These are phyloP conservation scores for Neotragus pygmaeus DNA, from an alignment of 2,113 vertebrate genomes.

Conservation along the genomic window DNA sequence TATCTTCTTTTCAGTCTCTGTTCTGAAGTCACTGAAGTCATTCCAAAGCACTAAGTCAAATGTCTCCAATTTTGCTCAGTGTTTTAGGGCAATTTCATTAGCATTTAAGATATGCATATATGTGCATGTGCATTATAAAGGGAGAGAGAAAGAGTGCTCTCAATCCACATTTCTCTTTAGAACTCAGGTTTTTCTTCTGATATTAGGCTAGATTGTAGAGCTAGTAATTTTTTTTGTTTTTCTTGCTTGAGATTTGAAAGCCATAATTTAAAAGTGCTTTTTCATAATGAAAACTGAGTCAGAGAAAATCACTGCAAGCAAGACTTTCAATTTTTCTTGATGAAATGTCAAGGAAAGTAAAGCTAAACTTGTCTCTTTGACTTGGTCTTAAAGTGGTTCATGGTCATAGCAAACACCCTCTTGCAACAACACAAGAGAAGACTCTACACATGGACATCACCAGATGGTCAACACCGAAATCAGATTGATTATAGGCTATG, in stretches of 20 bases:
- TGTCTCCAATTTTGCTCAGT: not conserved
- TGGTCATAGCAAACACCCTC: too few relatives aligned
- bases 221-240: not conserved
- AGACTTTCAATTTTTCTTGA: not conserved
- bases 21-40: not conserved
- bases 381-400: not conserved
- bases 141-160: accelerated
- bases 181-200: not conserved
- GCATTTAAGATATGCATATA: not conserved
- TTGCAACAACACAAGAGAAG: too few relatives aligned
- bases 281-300: not conserved
- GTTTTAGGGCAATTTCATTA: not conserved
- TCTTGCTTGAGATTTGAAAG: not conserved
- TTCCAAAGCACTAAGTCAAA: not conserved
- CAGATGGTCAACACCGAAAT: too few relatives aligned
- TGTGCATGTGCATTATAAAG: not conserved
- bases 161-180: not conserved
- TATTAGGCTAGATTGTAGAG: not conserved
- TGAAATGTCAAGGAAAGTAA: not conserved
- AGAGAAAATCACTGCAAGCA: not conserved
- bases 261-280: not conserved
- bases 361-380: not conserved
- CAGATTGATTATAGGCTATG: too few relatives aligned
- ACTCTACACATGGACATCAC: too few relatives aligned
- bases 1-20: not conserved